Base-by-base conservation (phyloP, 2,113 vertebrate genomes). In the Otis tarda region DNA sequence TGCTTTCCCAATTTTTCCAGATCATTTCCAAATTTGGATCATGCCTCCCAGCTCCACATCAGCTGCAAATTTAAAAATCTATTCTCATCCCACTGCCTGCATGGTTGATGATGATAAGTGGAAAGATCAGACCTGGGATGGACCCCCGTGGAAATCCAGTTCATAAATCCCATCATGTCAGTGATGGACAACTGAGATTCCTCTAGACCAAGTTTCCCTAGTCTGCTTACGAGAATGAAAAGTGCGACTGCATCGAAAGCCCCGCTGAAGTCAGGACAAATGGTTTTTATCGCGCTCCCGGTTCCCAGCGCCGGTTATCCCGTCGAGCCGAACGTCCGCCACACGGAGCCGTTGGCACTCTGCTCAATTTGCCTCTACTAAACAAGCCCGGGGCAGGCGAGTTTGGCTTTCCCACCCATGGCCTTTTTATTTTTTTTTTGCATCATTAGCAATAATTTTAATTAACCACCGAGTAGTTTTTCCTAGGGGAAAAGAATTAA, bases 371-470 rank as follows among this genome's bases (percentile, higher is more conserved):
- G 55, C 49, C 3, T 10, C 4, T 7, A 37, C 90, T 45, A 20
- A 89, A 70, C 69, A 9, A 79, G 67, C 79, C 81, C 2, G 1
- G 71, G 27, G 76, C 50, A 52, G 78, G 70, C 33, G 43, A 53
- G 33, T 81, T 95, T 23, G 94, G 94, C 60, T 94, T 95, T 93
- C 94, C 94, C 95, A 89, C 94, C 96, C 90, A 3, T 75, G 65
- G 87, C 69, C 69, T 84, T 86, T 73, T 79, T 33, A 14, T 19
- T 41, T 55, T 60, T 59, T 37, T 70, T 77, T 89, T 83, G 52
- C 90, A 52, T 96, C 96, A 96, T 94, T 96, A 96, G 89, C 94
- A 30, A 69, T 82, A 71, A 91, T 95, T 94, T 94, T 94, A 96
- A 97, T 96, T 95, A 94, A 71, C 90, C 22, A 13, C 88, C 53